These are phyloP conservation scores for Iguana delicatissima DNA, from an alignment of 2,797 vertebrate genomes.

Conservation along the genomic window DNA sequence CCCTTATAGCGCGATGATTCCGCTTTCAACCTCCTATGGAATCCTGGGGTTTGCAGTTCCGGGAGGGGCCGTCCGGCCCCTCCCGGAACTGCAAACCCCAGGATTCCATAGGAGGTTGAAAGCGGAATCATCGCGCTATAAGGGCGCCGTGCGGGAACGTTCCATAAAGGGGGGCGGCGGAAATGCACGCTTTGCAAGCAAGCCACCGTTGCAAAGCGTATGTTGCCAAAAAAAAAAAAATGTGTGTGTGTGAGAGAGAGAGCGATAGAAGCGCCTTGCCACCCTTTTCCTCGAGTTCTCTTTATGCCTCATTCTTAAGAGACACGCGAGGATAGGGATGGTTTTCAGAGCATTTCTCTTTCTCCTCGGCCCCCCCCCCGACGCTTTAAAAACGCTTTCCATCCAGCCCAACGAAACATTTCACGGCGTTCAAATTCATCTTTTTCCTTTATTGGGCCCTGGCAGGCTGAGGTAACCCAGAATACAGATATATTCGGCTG, in stretches of 20 bases:
- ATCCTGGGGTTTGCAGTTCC: no score
- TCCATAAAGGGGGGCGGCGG: no score
- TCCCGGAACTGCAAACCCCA: no score
- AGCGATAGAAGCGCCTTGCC: conserved; percentile 57
- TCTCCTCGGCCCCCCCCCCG: no score
- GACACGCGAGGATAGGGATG: background rate
- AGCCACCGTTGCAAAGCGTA: conserved; percentile 61
- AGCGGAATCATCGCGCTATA: no score
- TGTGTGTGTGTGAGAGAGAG: no score
- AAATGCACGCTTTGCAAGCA: conserved; percentile 45
- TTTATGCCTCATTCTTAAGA: conserved; percentile 61
- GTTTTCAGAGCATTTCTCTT: background rate
- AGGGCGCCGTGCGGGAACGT: no score
- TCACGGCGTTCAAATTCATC: conserved; percentile 45
- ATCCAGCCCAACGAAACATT: conserved; percentile 59
- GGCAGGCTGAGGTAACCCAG: conserved; percentile 3
- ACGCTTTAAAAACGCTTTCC: background rate
- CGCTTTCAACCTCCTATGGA: no score
- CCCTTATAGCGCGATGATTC: no score
- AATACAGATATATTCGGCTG: background rate
- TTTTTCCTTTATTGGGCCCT: conserved; percentile 56
- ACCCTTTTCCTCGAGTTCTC: conserved; percentile 67
- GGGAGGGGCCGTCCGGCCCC: no score
- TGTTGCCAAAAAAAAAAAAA: conserved; percentile 33
- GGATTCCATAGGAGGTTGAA: no score